Base-by-base conservation (phyloP, 2,113 vertebrate genomes). In the Cathartes aura region DNA sequence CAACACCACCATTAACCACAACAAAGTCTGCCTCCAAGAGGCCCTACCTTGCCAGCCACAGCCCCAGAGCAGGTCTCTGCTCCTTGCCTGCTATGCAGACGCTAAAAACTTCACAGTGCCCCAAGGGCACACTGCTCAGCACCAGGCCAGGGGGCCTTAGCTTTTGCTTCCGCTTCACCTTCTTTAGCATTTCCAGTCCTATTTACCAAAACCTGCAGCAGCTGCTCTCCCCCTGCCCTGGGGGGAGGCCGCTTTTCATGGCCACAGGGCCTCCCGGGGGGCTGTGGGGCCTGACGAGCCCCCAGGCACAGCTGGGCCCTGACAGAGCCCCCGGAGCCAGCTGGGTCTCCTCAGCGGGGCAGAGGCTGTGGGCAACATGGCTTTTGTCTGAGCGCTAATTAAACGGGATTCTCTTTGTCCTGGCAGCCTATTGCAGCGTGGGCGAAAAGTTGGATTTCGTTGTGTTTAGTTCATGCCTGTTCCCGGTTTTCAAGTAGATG, bases 1-100 rank as follows among this genome's bases (percentile, higher is more conserved):
- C 2, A 2, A 14, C 2, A 0, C 13, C 0, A 0, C 34, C 38
- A 1, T 14, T 59, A 47, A 13, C 36, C 26, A 3, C 1, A 53
- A 6, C 32, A 15, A 10, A 50, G n/a, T 20, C 43, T 56, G 8
- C 56, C 73, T 38, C 52, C 15, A 2, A 2, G 60, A 74, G 56
- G 73, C 66, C 64, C 6, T 50, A 5, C 86, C 82, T 90, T 11
- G 12, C 32, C 14, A 7, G 23, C 34, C 0, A 0, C 1, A 0
- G n/a, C 30, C 30, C n/a, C 42, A 2, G 2, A 11, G 16, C 38
- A 4, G 22, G 7, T 6, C 32, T 12, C 55, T 0, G 0, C 55
- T 74, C 63, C 63, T 55, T 3, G 1, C 3, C 5, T 32, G n/a
- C n/a, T 6, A 4, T 2, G 0, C 5, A 12, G 15, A 7, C 2